Conservation (phyloP, 2,113 vertebrate species). For the Tachycineta bicolor region DNA sequence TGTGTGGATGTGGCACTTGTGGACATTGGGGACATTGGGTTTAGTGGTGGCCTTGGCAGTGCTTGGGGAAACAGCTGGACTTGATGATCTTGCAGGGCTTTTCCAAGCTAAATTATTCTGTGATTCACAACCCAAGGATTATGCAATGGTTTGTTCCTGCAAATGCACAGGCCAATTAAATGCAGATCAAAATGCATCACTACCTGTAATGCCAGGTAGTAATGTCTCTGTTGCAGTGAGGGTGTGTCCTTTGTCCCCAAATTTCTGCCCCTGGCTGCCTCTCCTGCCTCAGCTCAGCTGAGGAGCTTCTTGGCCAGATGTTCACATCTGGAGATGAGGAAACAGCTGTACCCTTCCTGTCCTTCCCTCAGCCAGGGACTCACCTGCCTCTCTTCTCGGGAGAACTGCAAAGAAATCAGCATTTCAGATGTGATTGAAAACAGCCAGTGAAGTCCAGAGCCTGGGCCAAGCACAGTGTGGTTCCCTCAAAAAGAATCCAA, state of each 20-base stretch:
- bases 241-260: neutral
- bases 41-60: neutral
- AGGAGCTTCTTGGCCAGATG: neutral
- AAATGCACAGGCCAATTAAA: neutral
- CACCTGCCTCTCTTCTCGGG: neutral
- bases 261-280: neutral
- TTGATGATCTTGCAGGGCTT: neutral
- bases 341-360: neutral
- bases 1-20: neutral
- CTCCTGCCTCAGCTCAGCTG: neutral
- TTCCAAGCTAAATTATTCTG: neutral
- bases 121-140: accelerated
- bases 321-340: accelerated
- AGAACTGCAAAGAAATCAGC: neutral
- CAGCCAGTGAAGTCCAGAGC: neutral
- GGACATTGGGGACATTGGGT: too few species aligned
- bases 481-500: neutral
- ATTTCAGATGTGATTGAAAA: accelerated
- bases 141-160: neutral
- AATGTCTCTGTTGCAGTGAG: neutral
- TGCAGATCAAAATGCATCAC: neutral
- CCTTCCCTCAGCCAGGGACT: neutral
- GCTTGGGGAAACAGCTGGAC: neutral
- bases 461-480: neutral
- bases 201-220: accelerated